Conservation (phyloP, 2,113 vertebrate genomes). For the Peromyscus californicus region DNA sequence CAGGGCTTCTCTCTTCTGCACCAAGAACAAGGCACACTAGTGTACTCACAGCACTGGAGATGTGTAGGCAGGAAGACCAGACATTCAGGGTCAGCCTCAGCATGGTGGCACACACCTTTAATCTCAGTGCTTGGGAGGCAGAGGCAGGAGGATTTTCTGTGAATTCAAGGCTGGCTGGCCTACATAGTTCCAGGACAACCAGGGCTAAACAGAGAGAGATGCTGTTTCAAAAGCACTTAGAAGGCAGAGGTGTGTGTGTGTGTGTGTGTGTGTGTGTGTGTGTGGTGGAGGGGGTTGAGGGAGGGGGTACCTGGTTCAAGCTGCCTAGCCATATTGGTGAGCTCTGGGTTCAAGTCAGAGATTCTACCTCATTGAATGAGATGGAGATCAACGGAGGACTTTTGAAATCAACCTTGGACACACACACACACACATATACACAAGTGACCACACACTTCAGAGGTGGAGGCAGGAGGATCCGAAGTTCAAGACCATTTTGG, state of each 20-base stretch:
- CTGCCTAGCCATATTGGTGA: neutral
- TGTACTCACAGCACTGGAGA: too few species aligned
- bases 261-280: too few species aligned
- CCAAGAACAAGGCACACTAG: neutral
- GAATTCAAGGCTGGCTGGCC: neutral
- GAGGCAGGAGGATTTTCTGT: neutral
- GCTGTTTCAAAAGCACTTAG: neutral
- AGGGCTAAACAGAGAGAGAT: neutral
- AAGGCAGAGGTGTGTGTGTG: neutral
- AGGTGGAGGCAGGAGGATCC: too few species aligned
- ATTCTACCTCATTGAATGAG: neutral
- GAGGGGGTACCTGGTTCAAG: neutral
- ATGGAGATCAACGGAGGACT: neutral
- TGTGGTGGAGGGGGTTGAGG: too few species aligned
- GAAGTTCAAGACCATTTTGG: neutral
- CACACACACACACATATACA: neutral
- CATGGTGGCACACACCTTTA: neutral
- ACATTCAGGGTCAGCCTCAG: neutral
- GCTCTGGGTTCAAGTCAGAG: neutral
- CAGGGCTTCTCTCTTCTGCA: neutral
- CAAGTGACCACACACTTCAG: neutral
- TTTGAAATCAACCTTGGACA: neutral
- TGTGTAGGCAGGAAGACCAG: neutral
- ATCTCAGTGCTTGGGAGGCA: neutral
- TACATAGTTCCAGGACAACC: neutral